These are phyloP conservation scores for Smutsia gigantea DNA, from an alignment of 2,797 vertebrate genomes.

Conservation along the genomic window DNA sequence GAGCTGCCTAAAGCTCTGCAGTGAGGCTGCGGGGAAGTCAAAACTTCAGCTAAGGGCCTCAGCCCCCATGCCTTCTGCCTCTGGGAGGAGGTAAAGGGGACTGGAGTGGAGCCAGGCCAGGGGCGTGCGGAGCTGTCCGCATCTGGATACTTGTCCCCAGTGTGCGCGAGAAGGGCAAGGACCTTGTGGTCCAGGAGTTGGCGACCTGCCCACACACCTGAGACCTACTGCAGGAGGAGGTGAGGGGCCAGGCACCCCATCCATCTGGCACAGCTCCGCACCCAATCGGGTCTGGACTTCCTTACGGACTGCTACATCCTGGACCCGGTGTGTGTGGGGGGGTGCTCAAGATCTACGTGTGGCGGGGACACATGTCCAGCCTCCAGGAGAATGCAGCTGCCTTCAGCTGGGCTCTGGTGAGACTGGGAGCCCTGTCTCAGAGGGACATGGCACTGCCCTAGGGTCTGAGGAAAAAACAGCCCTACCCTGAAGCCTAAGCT, in stretches of 20 bases:
- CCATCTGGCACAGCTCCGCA: no score
- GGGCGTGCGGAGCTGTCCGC: neutral
- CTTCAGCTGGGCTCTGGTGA: slow-evolving; percentile 82
- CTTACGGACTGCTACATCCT: slow-evolving; percentile 88
- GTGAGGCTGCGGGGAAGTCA: neutral
- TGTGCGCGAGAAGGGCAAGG: slow-evolving; percentile 88
- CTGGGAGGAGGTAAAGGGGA: neutral
- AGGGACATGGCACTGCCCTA: accelerated
- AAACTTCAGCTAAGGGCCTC: neutral
- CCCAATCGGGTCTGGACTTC: neutral
- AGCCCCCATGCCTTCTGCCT: neutral
- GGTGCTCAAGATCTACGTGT: slow-evolving; percentile 92
- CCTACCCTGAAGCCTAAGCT: neutral
- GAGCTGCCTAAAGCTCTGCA: neutral
- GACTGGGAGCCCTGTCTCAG: neutral
- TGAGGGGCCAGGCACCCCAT: slow-evolving; percentile 78
- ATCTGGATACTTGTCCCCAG: slow-evolving; percentile 77
- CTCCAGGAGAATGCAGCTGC: slow-evolving; percentile 89
- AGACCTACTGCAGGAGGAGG: slow-evolving; percentile 91
- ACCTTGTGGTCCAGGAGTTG: slow-evolving; percentile 90
- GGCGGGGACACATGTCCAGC: slow-evolving; percentile 91
- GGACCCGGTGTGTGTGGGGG: no score
- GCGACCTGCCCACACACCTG: slow-evolving; percentile 89
- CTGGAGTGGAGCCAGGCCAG: neutral
- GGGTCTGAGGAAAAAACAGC: neutral